These are phyloP conservation scores for Alectura lathami DNA, from an alignment of 2,113 vertebrate genomes.

Conservation along the genomic window DNA sequence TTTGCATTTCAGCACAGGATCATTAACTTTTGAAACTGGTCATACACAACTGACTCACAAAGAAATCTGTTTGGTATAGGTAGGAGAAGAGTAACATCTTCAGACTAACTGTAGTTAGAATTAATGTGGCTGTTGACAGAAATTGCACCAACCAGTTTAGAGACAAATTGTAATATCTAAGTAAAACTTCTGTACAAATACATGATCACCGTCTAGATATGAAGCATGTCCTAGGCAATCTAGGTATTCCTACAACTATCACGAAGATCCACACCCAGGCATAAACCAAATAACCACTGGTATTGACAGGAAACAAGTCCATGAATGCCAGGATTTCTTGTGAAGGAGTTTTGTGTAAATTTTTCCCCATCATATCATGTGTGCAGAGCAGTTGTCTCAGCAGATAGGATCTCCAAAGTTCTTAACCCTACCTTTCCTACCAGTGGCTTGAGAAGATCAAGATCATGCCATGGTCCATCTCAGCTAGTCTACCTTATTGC, in stretches of 20 bases:
- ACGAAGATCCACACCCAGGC: neutral
- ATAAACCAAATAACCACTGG: neutral
- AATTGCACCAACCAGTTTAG: neutral
- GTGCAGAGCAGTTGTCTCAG: neutral
- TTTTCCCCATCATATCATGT: neutral
- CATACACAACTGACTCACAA: neutral
- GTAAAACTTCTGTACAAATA: neutral
- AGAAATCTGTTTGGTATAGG: neutral
- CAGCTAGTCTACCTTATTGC: neutral
- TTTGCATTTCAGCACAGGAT: neutral
- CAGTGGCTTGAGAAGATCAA: neutral
- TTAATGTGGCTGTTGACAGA: accelerated
- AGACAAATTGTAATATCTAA: neutral
- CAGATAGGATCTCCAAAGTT: neutral
- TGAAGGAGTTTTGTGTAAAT: neutral
- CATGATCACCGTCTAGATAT: neutral
- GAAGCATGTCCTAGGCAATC: neutral
- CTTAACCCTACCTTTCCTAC: neutral
- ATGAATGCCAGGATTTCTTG: neutral
- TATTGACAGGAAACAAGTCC: neutral
- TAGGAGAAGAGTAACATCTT: neutral
- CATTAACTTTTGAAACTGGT: neutral
- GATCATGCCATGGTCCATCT: accelerated
- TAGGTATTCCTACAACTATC: neutral
- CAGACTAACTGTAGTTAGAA: neutral